These are phyloP conservation scores for Passerculus sandwichensis DNA, from an alignment of 2,797 vertebrate species.

Conservation along the genomic window DNA sequence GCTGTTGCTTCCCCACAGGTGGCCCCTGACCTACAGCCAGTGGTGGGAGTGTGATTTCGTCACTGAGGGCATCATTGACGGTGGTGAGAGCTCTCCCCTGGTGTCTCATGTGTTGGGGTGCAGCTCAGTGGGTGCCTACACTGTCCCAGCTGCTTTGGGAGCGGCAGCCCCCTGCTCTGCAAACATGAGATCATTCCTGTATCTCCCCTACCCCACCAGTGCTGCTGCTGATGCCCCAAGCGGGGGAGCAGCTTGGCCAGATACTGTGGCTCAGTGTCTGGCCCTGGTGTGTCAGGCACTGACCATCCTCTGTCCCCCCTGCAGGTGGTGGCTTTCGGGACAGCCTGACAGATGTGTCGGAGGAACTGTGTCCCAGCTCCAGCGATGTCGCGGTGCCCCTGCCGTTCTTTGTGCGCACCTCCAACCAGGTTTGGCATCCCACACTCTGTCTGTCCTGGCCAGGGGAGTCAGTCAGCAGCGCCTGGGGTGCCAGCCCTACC, in stretches of 20 bases:
- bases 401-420: slow-evolving; percentile 92
- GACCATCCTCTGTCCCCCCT: background rate
- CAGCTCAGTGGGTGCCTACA: background rate
- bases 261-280: background rate
- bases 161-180: background rate
- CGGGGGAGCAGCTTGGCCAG: background rate
- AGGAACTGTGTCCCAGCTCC: slow-evolving; percentile 95
- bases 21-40: slow-evolving; percentile 90
- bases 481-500: background rate
- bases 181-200: background rate
- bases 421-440: slow-evolving; percentile 87
- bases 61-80: slow-evolving; percentile 93
- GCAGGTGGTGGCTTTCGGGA: slow-evolving; percentile 94
- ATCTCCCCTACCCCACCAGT: background rate
- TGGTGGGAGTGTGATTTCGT: slow-evolving; percentile 99
- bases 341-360: slow-evolving; percentile 94
- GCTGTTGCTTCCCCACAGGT: slow-evolving; percentile 75
- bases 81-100: slow-evolving; percentile 75
- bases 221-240: background rate
- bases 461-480: background rate
- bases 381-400: slow-evolving; percentile 88
- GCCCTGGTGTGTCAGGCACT: background rate
- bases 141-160: background rate
- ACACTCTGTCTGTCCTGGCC: background rate
- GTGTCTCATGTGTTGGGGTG: background rate